Evolutionary conservation across 1,140 invertebrate species (phyloP), one percentile per base, ranked within the genome.

Genomic region (Aricia agestis): DNA sequence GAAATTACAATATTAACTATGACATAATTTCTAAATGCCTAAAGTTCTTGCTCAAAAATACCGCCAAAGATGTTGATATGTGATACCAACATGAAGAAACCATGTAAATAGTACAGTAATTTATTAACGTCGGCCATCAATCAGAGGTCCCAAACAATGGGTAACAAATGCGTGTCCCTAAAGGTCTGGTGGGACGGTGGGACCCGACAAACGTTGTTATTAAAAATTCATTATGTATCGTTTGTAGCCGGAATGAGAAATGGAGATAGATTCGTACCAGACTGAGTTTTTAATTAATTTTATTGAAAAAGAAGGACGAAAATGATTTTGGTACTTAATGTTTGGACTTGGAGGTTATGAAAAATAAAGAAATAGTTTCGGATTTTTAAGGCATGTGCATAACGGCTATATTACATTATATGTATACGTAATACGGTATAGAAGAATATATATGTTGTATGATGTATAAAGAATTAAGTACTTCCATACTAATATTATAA

Each of bases 191-290:
- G 9, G 9, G 45, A 52, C 18, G 59, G 59, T 4, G 10, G 18
- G 59, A 19, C 17, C 17, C 18, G 10, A 17, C 59, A 63, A 63
- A 63, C 59, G 59, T 25, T 63, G 59, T 63, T 63, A 63, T 63
- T 63, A 63, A 63, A 63, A 63, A 63, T 63, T 63, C 59, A 63
- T 63, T 63, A 63, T 11, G 59, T 63, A 63, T 63, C 59, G 59
- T 63, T 63, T 63, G 59, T 63, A 19, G 59, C 18, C 59, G 59
- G 19, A 11, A 63, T 63, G 59, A 63, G 59, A 63, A 63, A 63
- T 63, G 59, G 59, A 19, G 45, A 52, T 52, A 52, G 45, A 52
- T 52, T 52, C 45, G 45, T 52, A 52, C 45, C 45, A 18, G 59
- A 9, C 59, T 19, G 59, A 63, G 59, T 63, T 63, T 63, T 25